These are phyloP conservation scores for Epizoanthus rinbou DNA, from an alignment of 92 coral and sea anemone genomes.

Conservation along the genomic window DNA sequence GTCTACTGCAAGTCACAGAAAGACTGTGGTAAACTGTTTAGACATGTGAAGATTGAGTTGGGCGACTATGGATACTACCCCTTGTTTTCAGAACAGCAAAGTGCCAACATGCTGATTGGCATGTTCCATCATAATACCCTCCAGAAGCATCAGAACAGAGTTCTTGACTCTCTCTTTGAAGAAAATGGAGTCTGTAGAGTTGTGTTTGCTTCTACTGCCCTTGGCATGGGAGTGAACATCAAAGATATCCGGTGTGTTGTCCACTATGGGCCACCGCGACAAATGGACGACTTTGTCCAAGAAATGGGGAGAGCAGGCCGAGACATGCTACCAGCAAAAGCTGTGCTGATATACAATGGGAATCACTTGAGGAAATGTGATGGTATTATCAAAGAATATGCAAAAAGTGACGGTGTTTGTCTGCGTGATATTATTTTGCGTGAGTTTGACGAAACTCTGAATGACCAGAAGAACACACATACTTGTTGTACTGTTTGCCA, in stretches of 20 bases:
- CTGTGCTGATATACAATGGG: conserved; percentile 34
- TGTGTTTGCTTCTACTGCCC: conserved; percentile 70
- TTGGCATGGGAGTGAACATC: conserved; percentile 55
- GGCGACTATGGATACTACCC: conserved; percentile 25
- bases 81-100: neutral
- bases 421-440: conserved; percentile 43
- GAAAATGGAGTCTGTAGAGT: conserved; percentile 55
- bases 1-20: conserved; percentile 62
- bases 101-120: conserved; percentile 39
- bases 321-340: conserved; percentile 27
- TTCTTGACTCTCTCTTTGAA: conserved; percentile 24
- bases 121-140: conserved; percentile 64
- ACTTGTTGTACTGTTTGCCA: conserved; percentile 49
- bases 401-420: conserved; percentile 14
- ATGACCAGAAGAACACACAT: conserved; percentile 11
- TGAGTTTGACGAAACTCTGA: conserved; percentile 38
- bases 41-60: conserved; percentile 42
- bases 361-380: conserved; percentile 55
- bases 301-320: conserved; percentile 61
- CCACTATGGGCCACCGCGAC: conserved; percentile 57
- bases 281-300: conserved; percentile 52
- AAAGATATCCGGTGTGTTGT: conserved; percentile 30
- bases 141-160: conserved; percentile 43
- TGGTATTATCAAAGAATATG: conserved; percentile 40
- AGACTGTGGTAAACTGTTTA: conserved; percentile 63